Conservation (phyloP, 1,140 invertebrate species). For the Macrotrachela quadricornifera region DNA sequence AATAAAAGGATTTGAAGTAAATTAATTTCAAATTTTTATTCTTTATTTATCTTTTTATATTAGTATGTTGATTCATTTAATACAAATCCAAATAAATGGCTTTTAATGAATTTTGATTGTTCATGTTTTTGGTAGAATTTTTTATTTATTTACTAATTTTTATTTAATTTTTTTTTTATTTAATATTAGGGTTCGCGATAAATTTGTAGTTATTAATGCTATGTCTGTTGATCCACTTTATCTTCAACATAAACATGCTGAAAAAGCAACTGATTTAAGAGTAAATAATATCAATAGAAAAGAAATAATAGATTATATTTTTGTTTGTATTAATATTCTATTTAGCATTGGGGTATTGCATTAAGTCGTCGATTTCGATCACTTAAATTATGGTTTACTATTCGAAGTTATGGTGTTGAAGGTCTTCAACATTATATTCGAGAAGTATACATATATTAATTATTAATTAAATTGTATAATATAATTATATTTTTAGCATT, state of each 20-base stretch:
- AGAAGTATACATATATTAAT: neutral
- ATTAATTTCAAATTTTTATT: neutral
- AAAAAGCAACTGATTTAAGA: conserved; percentile 82
- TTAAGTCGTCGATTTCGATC: conserved; percentile 73
- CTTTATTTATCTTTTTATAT: neutral
- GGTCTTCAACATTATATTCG: conserved; percentile 77
- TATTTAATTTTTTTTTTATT: neutral
- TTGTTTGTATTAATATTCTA: too few species aligned
- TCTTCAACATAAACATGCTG: conserved; percentile 74
- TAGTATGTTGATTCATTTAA: conserved; percentile 66
- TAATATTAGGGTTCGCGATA: conserved; percentile 41
- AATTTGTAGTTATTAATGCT: conserved; percentile 67
- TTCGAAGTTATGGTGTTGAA: conserved; percentile 73
- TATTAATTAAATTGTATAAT: too few species aligned
- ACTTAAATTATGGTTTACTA: conserved; percentile 89
- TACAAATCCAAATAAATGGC: conserved; percentile 90
- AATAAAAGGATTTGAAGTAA: neutral
- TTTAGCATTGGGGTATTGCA: conserved; percentile 85
- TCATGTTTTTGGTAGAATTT: conserved; percentile 31
- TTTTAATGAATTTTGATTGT: conserved; percentile 82
- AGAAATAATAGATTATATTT: too few species aligned
- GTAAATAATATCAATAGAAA: conserved; percentile 20
- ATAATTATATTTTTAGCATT: conserved; percentile 38
- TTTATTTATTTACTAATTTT: neutral
- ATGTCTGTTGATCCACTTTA: conserved; percentile 91